A percentile compares a stretch with the other conserved stretches of the same genome.
Evolutionary conservation across 2,888 invertebrate species (phyloP).

Genomic region (Volucella zonaria): DNA sequence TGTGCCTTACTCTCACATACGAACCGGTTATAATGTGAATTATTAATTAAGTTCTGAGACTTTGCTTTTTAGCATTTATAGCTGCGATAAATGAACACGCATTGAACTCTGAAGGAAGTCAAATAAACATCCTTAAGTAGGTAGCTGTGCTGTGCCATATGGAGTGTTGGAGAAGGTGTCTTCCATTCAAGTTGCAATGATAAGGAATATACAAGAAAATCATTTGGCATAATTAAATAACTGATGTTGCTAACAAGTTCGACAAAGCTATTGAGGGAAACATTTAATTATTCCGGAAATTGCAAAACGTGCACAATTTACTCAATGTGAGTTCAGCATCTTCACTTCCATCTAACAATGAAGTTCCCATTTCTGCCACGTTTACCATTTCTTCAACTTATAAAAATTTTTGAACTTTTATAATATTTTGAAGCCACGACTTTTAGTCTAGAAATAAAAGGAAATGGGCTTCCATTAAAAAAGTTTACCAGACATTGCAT

Average conservation of each 20-base stretch:
- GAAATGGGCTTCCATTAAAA: too few species aligned
- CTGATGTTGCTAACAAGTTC: slow-evolving; percentile 40
- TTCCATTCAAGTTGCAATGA: background rate
- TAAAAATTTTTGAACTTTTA: too few species aligned
- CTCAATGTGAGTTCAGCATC: background rate
- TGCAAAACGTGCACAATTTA: slow-evolving; percentile 13
- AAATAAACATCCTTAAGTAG: slow-evolving; percentile 42
- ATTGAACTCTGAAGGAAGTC: slow-evolving; percentile 32
- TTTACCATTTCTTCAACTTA: too few species aligned
- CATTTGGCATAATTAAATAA: slow-evolving; percentile 57
- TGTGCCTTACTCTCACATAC: background rate
- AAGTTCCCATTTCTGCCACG: too few species aligned
- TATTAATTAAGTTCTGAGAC: slow-evolving; percentile 43
- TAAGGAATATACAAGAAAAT: slow-evolving; percentile 18
- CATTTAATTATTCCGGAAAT: slow-evolving; percentile 48
- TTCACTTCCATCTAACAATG: background rate
- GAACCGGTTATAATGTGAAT: slow-evolving; percentile 38
- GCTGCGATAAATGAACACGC: slow-evolving; percentile 44
- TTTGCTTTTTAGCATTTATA: slow-evolving; percentile 28
- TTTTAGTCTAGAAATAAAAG: too few species aligned
- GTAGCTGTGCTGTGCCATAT: slow-evolving; percentile 11
- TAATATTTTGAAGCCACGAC: too few species aligned
- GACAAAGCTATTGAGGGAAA: slow-evolving; percentile 28
- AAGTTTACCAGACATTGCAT: too few species aligned
- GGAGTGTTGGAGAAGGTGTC: background rate